These are phyloP conservation scores for Miichthys miiuy DNA, from an alignment of 2,797 vertebrate species.

Conservation along the genomic window DNA sequence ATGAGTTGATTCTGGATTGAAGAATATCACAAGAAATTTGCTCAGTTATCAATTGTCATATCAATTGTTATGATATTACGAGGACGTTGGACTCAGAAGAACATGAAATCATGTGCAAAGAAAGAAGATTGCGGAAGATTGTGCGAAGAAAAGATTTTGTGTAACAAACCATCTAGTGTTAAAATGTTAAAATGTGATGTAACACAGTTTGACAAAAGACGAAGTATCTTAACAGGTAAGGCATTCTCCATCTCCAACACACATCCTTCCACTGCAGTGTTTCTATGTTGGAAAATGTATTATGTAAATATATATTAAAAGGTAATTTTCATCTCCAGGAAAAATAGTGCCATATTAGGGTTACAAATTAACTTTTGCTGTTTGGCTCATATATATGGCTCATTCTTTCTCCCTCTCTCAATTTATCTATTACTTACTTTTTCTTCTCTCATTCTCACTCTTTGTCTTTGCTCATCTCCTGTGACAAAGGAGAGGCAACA, in stretches of 20 bases:
- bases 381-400: neutral
- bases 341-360: neutral
- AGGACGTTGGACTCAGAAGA: no score
- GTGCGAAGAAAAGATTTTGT: no score
- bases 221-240: no score
- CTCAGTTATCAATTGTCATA: neutral
- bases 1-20: neutral
- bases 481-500: slow-evolving; percentile 29
- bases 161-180: no score
- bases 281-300: neutral
- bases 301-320: neutral
- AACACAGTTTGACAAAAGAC: no score
- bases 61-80: no score
- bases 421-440: slow-evolving; percentile 4
- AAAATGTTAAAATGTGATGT: no score
- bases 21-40: neutral
- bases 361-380: no score
- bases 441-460: neutral
- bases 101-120: no score
- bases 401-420: neutral
- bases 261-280: no score
- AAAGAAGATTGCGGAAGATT: no score
- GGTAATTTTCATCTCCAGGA: neutral
- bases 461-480: slow-evolving; percentile 38
- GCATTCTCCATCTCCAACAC: no score